phyloP scores from a whole-genome alignment of 1,140 invertebrate species.

The Ericerus pela region DNA sequence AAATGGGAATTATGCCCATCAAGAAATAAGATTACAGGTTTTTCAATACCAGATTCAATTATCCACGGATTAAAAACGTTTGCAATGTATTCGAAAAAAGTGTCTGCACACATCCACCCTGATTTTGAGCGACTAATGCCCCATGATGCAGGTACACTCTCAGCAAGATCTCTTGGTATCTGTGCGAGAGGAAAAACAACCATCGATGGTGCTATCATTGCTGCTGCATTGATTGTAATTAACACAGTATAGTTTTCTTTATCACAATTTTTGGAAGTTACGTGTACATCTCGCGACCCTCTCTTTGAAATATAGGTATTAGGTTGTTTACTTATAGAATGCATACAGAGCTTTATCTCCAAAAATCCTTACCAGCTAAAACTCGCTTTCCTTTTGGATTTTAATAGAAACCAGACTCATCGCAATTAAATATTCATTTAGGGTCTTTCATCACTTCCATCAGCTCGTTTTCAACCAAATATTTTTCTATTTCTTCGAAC shows the following conservation, averaged over 20 bases:
- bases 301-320: too few relatives aligned
- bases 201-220: conserved; percentile 14
- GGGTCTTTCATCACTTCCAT: conserved; percentile 19
- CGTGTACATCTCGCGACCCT: conserved; percentile 24
- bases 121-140: conserved; percentile 22
- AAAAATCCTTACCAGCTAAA: too few relatives aligned
- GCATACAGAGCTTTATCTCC: too few relatives aligned
- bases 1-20: conserved; percentile 31
- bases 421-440: conserved; percentile 20
- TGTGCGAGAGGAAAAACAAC: conserved; percentile 18
- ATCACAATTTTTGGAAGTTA: conserved; percentile 1
- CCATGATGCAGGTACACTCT: conserved; percentile 20
- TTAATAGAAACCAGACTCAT: conserved; percentile 20
- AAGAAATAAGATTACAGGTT: conserved; percentile 30
- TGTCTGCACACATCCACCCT: conserved; percentile 27
- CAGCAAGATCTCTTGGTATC: conserved; percentile 8
- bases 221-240: conserved; percentile 16
- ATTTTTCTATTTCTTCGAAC: conserved; percentile 25
- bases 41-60: conserved; percentile 24
- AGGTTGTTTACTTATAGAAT: too few relatives aligned
- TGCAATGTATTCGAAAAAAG: conserved; percentile 27
- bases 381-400: conserved; percentile 15
- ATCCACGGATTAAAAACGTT: conserved; percentile 27
- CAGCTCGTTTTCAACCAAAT: conserved; percentile 22
- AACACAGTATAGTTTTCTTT: conserved; percentile 20